Percentiles rank a stretch among this genome's conserved stretches.
phyloP scores from a whole-genome alignment of 2,113 vertebrate species.

The Serinus canaria region DNA sequence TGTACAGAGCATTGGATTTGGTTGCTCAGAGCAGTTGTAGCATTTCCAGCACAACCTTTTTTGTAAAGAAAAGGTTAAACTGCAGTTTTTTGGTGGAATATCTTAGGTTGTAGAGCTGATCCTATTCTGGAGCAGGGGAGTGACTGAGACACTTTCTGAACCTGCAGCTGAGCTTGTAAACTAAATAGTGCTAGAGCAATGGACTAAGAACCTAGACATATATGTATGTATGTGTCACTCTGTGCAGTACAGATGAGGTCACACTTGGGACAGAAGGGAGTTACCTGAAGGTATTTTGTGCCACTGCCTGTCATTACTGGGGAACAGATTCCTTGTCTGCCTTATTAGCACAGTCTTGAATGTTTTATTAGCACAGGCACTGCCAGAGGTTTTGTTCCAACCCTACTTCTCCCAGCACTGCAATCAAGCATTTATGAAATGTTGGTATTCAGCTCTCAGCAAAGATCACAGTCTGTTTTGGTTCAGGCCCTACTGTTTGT shows the following conservation, averaged over 20 bases:
- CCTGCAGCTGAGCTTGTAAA: background rate
- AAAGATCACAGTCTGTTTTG: background rate
- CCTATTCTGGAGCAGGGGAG: background rate
- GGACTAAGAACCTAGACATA: background rate
- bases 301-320: background rate
- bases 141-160: background rate
- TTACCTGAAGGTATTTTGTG: background rate
- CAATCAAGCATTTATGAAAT: background rate
- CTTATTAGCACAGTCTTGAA: background rate
- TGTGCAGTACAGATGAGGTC: background rate
- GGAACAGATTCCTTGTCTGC: background rate
- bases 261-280: background rate
- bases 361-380: background rate
- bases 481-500: background rate
- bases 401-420: background rate
- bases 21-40: background rate
- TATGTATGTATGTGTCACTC: background rate
- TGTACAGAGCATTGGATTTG: background rate
- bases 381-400: background rate
- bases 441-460: background rate
- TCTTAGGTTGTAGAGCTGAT: background rate
- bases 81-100: background rate
- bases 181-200: background rate
- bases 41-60: background rate
- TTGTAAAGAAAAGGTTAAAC: background rate